Percentiles rank a stretch among this genome's conserved stretches.
phyloP scores from a whole-genome alignment of 2,797 vertebrate species.

The Cyclopterus lumpus region DNA sequence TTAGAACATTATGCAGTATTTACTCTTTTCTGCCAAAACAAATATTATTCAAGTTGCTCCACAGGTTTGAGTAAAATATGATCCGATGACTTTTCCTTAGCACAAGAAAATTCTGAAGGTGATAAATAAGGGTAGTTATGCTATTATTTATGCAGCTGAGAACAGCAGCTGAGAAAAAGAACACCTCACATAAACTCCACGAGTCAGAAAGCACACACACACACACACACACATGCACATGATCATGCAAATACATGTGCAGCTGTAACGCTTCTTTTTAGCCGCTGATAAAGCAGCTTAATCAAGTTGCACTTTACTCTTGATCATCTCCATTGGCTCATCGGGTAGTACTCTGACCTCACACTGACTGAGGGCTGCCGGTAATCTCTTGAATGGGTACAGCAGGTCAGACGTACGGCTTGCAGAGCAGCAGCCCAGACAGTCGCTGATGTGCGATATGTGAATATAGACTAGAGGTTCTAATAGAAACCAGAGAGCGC shows the following conservation, averaged over 20 bases:
- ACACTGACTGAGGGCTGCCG: not conserved
- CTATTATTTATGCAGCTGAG: not conserved
- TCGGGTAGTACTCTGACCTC: constrained; percentile 59
- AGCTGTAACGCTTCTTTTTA: not conserved
- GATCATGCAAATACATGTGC: constrained; percentile 37
- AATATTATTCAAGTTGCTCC: constrained; percentile 24
- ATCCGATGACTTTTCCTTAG: not conserved
- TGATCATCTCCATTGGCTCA: constrained; percentile 18
- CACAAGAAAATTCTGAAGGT: not conserved
- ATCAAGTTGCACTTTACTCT: constrained; percentile 69
- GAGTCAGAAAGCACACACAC: constrained; percentile 31
- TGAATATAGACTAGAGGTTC: not conserved
- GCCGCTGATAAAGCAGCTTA: constrained; percentile 44
- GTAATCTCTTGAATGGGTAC: not conserved
- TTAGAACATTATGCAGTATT: not conserved
- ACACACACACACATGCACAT: too few relatives aligned
- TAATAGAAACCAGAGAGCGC: not conserved
- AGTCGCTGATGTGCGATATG: not conserved
- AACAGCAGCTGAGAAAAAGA: constrained; percentile 24
- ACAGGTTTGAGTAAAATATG: constrained; percentile 33
- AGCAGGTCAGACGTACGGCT: not conserved
- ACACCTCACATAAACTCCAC: constrained; percentile 15
- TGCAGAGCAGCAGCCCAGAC: not conserved
- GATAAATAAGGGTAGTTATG: not conserved
- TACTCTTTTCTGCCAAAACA: constrained; percentile 10